A percentile compares a stretch with the other conserved stretches of the same genome.
Conservation (phyloP, 1,140 invertebrate genomes). For the Callitettix versicolor region DNA sequence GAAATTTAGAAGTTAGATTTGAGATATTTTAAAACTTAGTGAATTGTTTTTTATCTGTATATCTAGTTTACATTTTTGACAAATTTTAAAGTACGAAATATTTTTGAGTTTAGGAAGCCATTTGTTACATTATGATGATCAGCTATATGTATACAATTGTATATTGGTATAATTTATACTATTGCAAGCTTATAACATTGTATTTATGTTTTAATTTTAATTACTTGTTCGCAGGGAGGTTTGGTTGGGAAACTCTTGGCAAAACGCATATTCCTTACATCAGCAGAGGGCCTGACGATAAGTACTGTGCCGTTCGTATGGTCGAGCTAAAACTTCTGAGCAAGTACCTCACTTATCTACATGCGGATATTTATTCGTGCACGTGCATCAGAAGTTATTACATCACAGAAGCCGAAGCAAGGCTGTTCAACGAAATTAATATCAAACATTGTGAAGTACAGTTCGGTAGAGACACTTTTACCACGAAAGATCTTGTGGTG, state of each 20-base stretch:
- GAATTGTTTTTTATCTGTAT: too few relatives aligned
- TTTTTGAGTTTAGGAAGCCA: too few relatives aligned
- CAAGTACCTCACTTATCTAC: conserved; percentile 69
- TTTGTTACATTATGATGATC: too few relatives aligned
- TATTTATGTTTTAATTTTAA: not conserved
- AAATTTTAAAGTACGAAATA: too few relatives aligned
- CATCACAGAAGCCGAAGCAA: conserved; percentile 81
- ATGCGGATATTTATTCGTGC: conserved; percentile 74
- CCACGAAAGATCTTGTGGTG: conserved; percentile 80
- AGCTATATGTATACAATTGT: too few relatives aligned
- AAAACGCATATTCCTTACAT: conserved; percentile 81
- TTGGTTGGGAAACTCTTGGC: conserved; percentile 80
- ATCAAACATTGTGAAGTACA: conserved; percentile 80
- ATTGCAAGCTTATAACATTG: too few relatives aligned
- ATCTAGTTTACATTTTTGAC: too few relatives aligned
- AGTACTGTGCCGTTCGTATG: conserved; percentile 84
- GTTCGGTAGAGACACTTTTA: conserved; percentile 83
- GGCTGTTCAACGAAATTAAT: conserved; percentile 88
- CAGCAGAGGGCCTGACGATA: conserved; percentile 63
- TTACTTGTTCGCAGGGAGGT: conserved; percentile 50
- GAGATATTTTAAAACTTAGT: too few relatives aligned
- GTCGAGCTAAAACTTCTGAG: conserved; percentile 79
- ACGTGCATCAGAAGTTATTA: conserved; percentile 87
- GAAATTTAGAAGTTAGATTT: too few relatives aligned
- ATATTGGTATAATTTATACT: too few relatives aligned